Conservation (phyloP, 1,140 invertebrate genomes). For the Nephila pilipes region DNA sequence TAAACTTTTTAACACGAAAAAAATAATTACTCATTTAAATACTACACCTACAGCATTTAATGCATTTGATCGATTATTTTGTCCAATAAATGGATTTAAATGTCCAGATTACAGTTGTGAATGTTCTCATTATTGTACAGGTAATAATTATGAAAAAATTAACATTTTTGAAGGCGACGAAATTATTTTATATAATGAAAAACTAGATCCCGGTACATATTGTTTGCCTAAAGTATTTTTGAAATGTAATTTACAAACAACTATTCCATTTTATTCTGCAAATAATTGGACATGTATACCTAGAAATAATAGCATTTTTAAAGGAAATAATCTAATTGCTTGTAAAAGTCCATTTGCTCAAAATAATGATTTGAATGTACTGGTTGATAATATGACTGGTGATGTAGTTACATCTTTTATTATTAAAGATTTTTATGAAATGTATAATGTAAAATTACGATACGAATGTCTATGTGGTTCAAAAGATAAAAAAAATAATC, state of each 20-base stretch:
- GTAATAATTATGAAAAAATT: constrained; percentile 29
- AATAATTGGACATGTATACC: constrained; percentile 47
- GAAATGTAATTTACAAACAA: constrained; percentile 30
- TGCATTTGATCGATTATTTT: constrained; percentile 28
- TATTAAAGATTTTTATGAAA: constrained; percentile 39
- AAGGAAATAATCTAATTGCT: constrained; percentile 46
- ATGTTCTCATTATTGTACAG: neutral
- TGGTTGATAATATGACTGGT: constrained; percentile 9
- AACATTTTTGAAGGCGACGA: constrained; percentile 14
- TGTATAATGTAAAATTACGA: constrained; percentile 29
- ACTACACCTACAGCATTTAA: neutral
- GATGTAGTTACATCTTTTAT: neutral
- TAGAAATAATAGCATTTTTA: neutral
- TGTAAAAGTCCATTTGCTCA: constrained; percentile 30
- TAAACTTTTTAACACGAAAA: neutral
- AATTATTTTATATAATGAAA: constrained; percentile 41
- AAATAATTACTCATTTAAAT: neutral
- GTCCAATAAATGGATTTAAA: constrained; percentile 53
- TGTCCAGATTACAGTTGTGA: constrained; percentile 11
- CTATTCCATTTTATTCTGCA: constrained; percentile 29
- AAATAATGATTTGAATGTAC: constrained; percentile 45
- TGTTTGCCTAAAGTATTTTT: constrained; percentile 28
- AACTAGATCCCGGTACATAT: constrained; percentile 21
- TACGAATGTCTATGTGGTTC: constrained; percentile 42
- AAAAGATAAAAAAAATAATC: constrained; percentile 24